Conservation (phyloP, 2,113 vertebrate species). For the Microtus ochrogaster region DNA sequence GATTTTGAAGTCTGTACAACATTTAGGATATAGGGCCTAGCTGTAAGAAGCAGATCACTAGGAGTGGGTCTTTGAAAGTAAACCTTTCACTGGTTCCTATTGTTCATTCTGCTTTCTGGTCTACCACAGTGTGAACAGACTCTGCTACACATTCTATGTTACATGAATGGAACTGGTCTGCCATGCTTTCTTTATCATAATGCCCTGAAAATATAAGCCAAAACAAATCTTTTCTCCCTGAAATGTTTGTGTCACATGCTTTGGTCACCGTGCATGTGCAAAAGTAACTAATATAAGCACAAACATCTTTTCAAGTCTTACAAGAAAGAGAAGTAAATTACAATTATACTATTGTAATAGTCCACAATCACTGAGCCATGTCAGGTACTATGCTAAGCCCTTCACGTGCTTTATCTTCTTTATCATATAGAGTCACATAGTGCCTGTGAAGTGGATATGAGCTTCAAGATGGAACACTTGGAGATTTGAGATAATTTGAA, state of each 20-base stretch:
- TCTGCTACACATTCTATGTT: background rate
- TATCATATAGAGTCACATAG: background rate
- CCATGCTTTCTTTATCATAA: background rate
- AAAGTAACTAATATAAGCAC: background rate
- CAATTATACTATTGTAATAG: background rate
- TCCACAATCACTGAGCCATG: background rate
- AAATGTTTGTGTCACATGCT: background rate
- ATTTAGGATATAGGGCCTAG: background rate
- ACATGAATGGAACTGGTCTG: background rate
- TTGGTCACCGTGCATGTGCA: background rate
- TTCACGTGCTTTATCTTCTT: background rate
- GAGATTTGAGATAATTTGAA: background rate
- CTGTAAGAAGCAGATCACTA: background rate
- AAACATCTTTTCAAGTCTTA: background rate
- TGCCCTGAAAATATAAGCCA: background rate
- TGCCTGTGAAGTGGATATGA: background rate
- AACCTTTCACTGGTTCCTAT: background rate
- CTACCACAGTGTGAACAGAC: background rate
- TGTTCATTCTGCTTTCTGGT: background rate
- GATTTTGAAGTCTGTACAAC: background rate
- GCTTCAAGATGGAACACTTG: background rate
- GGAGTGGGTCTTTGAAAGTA: background rate
- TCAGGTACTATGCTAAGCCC: background rate
- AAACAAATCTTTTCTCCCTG: background rate
- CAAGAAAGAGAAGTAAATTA: conserved; percentile 5